Evolutionary conservation across 2,797 vertebrate species (phyloP).

Genomic region (Acanthiza pusilla): DNA sequence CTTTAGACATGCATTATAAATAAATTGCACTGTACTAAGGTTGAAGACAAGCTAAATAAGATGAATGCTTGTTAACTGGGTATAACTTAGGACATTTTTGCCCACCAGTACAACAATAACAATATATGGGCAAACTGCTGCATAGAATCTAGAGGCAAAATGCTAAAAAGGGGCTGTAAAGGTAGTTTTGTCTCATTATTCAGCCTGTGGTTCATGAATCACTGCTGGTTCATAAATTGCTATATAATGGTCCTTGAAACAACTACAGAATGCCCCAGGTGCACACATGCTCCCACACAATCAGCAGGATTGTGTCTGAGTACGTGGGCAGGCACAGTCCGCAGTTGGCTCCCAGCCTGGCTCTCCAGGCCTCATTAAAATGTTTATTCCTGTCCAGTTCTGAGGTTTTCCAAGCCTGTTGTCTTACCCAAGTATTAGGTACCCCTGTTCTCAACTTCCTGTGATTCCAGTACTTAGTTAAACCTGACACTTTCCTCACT

Average conservation of each 20-base stretch:
- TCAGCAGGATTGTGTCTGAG: neutral
- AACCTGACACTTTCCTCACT: neutral
- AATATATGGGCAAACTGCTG: neutral
- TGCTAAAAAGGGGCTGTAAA: neutral
- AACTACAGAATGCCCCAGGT: neutral
- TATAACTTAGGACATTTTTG: neutral
- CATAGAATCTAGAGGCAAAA: neutral
- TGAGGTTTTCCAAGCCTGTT: neutral
- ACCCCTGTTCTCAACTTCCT: neutral
- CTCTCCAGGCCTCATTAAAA: neutral
- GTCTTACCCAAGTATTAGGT: neutral
- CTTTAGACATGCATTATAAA: neutral
- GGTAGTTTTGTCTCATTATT: neutral
- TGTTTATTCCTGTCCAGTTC: neutral
- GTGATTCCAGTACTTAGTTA: neutral
- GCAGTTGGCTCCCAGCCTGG: neutral
- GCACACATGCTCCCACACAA: fast-evolving
- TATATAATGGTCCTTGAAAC: neutral
- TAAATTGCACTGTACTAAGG: neutral
- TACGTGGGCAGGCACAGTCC: neutral
- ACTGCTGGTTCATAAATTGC: neutral
- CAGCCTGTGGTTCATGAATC: neutral
- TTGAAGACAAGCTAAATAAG: neutral
- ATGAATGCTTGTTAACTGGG: neutral
- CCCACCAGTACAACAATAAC: neutral